phyloP scores from a whole-genome alignment of 2,888 invertebrate species.

The Miltochrista miniata region DNA sequence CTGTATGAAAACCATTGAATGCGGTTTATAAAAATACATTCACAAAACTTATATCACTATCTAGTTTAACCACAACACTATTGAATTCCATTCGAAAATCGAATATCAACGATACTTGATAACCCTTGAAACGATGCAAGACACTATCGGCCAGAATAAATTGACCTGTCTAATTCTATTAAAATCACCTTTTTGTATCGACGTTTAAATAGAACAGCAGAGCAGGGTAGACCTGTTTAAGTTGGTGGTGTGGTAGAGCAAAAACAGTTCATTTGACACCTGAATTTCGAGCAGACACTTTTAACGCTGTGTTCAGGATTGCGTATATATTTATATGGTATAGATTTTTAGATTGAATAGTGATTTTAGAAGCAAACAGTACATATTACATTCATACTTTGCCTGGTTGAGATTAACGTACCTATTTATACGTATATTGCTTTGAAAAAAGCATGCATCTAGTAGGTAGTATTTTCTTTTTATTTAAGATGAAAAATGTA shows the following conservation, averaged over 20 bases:
- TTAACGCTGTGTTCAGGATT: slow-evolving; percentile 42
- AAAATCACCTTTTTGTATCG: slow-evolving; percentile 12
- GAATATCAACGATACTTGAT: slow-evolving; percentile 40
- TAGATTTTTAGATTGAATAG: slow-evolving; percentile 33
- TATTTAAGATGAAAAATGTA: too few species aligned
- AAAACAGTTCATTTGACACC: slow-evolving; percentile 49
- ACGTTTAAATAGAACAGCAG: slow-evolving; percentile 15
- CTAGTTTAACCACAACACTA: slow-evolving; percentile 31
- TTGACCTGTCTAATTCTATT: slow-evolving; percentile 25
- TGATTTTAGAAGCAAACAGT: slow-evolving; percentile 23
- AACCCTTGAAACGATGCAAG: slow-evolving; percentile 44
- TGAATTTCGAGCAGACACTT: slow-evolving; percentile 41
- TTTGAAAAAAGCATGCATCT: too few species aligned
- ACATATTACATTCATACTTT: slow-evolving; percentile 18
- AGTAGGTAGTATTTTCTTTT: too few species aligned
- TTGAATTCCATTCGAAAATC: slow-evolving; percentile 39
- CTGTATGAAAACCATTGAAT: slow-evolving; percentile 11
- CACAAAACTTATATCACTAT: slow-evolving; percentile 13
- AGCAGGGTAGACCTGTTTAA: slow-evolving; percentile 19
- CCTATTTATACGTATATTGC: too few species aligned
- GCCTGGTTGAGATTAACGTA: too few species aligned
- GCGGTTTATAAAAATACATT: slow-evolving; percentile 1
- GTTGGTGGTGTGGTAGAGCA: slow-evolving; percentile 34
- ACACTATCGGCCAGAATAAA: slow-evolving; percentile 33
- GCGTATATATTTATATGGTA: slow-evolving; percentile 33